phyloP scores from a whole-genome alignment of 2,113 vertebrate species.

The Madoqua kirkii region DNA sequence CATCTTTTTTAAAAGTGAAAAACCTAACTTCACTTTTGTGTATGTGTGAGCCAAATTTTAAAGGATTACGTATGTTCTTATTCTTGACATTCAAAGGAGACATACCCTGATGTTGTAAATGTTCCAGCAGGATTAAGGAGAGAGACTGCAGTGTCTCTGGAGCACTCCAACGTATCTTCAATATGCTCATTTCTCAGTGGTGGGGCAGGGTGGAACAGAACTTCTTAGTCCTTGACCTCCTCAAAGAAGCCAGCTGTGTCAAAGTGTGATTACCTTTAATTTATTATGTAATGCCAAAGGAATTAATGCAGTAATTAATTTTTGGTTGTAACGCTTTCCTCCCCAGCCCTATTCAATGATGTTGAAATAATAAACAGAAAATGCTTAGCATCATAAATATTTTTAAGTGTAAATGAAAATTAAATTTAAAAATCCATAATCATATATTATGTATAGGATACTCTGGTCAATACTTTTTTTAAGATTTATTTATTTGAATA shows the following conservation, averaged over 20 bases:
- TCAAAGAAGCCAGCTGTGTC: not conserved
- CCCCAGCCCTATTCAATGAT: not conserved
- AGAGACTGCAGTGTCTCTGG: constrained; percentile 38
- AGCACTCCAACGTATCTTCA: constrained; percentile 47
- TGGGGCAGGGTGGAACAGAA: not conserved
- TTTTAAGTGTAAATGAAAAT: not conserved
- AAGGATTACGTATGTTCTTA: constrained; percentile 67
- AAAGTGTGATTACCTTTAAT: not conserved
- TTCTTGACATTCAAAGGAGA: constrained; percentile 71
- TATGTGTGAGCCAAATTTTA: constrained; percentile 63
- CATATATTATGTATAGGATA: not conserved
- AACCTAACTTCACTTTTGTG: constrained; percentile 31
- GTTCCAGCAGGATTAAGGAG: constrained; percentile 65
- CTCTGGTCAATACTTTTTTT: not conserved
- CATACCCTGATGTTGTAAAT: constrained; percentile 50
- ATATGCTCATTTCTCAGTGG: constrained; percentile 62
- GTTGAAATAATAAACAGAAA: not conserved
- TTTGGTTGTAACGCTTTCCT: not conserved
- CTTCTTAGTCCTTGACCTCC: not conserved
- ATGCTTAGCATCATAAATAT: not conserved
- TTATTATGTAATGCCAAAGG: not conserved
- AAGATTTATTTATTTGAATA: not conserved
- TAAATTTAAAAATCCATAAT: not conserved
- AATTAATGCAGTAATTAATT: not conserved
- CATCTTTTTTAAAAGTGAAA: not conserved